These are phyloP conservation scores for Chironomus tentans DNA, from an alignment of 2,888 invertebrate genomes.

Conservation along the genomic window DNA sequence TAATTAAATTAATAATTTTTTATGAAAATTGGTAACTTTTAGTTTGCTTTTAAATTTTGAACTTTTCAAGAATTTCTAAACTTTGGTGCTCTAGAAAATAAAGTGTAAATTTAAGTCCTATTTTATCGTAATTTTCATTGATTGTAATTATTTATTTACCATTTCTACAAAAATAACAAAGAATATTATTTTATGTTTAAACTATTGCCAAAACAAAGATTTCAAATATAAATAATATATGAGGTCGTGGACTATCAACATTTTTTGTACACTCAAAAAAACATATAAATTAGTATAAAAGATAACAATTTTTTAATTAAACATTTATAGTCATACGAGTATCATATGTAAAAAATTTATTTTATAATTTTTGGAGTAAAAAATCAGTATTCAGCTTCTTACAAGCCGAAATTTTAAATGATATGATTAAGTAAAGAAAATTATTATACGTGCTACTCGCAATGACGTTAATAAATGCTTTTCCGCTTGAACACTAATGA, in stretches of 20 bases:
- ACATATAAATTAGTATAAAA: no score
- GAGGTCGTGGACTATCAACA: conserved; percentile 19
- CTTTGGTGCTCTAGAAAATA: neutral
- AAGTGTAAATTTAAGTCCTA: neutral
- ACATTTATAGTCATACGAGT: no score
- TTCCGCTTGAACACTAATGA: no score
- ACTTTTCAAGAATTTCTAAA: neutral
- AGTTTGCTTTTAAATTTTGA: neutral
- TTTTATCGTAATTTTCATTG: neutral
- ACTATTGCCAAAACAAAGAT: neutral
- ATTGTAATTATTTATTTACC: neutral
- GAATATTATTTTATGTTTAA: neutral
- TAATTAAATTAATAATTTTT: neutral
- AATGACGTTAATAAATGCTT: no score
- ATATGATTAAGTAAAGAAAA: no score
- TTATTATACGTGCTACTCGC: no score
- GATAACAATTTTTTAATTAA: no score
- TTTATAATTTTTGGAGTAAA: no score
- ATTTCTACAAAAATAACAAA: neutral
- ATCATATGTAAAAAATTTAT: no score
- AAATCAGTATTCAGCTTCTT: no score
- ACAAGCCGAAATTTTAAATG: no score
- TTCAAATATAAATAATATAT: conserved; percentile 7
- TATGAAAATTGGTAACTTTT: neutral
- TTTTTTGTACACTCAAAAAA: conserved; percentile 23